A percentile compares a stretch with the other conserved stretches of the same genome.
These are phyloP conservation scores for Xanthia icteritia DNA, from an alignment of 2,888 invertebrate genomes.

Conservation along the genomic window DNA sequence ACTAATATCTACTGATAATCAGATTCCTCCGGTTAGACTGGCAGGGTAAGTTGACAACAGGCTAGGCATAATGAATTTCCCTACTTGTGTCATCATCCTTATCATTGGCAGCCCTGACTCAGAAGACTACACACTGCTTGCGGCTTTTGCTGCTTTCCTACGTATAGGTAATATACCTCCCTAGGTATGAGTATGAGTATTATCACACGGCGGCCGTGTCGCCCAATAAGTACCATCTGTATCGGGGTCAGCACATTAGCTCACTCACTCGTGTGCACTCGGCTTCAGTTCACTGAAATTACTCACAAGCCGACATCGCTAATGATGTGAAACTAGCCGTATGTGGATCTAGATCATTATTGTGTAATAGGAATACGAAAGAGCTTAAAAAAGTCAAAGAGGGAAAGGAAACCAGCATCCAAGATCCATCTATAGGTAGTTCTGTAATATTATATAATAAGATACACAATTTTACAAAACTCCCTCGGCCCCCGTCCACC, in stretches of 20 bases:
- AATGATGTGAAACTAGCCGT: conserved; percentile 34
- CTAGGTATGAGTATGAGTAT: background rate
- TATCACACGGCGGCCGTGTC: background rate
- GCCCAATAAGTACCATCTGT: conserved; percentile 24
- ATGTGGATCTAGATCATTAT: conserved; percentile 10
- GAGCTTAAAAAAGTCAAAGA: background rate
- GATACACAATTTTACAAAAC: no score
- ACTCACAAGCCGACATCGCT: conserved; percentile 26
- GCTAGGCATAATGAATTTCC: background rate
- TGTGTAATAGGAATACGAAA: background rate
- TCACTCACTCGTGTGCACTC: conserved; percentile 70
- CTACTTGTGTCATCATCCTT: background rate
- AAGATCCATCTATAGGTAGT: background rate
- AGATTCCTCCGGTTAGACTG: background rate
- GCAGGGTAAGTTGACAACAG: background rate
- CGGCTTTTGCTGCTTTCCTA: background rate
- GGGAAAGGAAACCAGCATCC: background rate
- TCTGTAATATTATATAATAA: background rate
- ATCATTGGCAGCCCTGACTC: background rate
- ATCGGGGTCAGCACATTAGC: conserved; percentile 72
- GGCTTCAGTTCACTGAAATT: conserved; percentile 75
- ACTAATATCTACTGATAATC: no score
- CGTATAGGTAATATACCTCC: background rate
- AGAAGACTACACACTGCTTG: background rate
- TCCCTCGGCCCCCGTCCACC: no score